These are phyloP conservation scores for Caenorhabditis sp. DNA, from an alignment of 2,888 invertebrate genomes.

Conservation along the genomic window DNA sequence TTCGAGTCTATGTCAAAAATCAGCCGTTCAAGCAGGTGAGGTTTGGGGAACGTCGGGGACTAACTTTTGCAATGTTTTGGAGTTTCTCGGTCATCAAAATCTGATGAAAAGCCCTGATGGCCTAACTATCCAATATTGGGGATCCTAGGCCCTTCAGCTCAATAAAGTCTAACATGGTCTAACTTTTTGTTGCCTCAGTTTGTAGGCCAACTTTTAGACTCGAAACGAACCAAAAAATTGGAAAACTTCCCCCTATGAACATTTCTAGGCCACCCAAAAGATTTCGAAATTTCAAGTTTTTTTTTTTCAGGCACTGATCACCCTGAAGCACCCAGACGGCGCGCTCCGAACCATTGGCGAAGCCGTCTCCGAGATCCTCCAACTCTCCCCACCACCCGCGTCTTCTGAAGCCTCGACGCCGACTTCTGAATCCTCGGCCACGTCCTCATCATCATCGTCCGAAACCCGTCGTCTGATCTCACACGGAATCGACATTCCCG, in stretches of 20 bases:
- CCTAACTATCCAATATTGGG: background rate
- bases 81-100: background rate
- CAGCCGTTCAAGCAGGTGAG: constrained; percentile 68
- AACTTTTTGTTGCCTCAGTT: background rate
- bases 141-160: background rate
- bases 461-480: constrained; percentile 85
- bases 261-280: background rate
- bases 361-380: constrained; percentile 26
- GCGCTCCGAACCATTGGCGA: constrained; percentile 41
- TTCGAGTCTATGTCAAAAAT: constrained; percentile 87
- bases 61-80: too few relatives aligned
- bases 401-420: constrained; percentile 22
- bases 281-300: background rate
- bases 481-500: constrained; percentile 93
- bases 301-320: constrained; percentile 46
- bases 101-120: too few relatives aligned
- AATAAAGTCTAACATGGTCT: too few relatives aligned
- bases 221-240: too few relatives aligned
- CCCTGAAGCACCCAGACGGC: constrained; percentile 34
- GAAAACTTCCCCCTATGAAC: too few relatives aligned
- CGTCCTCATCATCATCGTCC: background rate
- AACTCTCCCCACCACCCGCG: background rate
- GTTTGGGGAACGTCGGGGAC: too few relatives aligned
- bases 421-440: constrained; percentile 1
- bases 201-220: background rate